Conservation (phyloP, 2,797 vertebrate species). For the Pygocentrus nattereri region DNA sequence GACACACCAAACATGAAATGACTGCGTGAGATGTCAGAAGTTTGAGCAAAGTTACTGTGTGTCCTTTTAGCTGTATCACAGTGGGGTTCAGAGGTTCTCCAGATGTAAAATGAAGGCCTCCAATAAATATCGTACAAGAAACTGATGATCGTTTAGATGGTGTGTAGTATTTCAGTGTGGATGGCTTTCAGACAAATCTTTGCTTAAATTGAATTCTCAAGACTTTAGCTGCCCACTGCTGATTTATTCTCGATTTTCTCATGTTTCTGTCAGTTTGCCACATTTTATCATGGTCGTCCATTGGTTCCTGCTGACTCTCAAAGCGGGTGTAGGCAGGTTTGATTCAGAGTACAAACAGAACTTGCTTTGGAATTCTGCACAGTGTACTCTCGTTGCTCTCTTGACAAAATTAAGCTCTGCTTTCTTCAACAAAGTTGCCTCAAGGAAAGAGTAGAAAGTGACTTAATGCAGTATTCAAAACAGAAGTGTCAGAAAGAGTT, state of each 20-base stretch:
- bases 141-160: background rate
- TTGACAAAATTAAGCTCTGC: background rate
- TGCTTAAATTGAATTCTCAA: background rate
- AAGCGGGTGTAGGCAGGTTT: background rate
- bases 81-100: background rate
- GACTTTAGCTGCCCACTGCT: background rate
- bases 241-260: background rate
- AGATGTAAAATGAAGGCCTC: background rate
- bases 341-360: background rate
- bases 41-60: constrained; percentile 24
- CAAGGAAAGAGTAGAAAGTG: no score
- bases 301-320: background rate
- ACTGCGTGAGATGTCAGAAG: constrained; percentile 26
- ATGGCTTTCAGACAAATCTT: background rate
- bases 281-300: background rate
- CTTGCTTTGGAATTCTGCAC: constrained; percentile 17
- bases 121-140: background rate
- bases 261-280: no score
- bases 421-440: no score
- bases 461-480: no score
- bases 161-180: background rate
- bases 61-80: background rate
- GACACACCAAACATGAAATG: constrained; percentile 37
- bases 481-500: no score
- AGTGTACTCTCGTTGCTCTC: background rate